These are phyloP conservation scores for Agonopterix subpropinquella DNA, from an alignment of 2,888 invertebrate species.

Conservation along the genomic window DNA sequence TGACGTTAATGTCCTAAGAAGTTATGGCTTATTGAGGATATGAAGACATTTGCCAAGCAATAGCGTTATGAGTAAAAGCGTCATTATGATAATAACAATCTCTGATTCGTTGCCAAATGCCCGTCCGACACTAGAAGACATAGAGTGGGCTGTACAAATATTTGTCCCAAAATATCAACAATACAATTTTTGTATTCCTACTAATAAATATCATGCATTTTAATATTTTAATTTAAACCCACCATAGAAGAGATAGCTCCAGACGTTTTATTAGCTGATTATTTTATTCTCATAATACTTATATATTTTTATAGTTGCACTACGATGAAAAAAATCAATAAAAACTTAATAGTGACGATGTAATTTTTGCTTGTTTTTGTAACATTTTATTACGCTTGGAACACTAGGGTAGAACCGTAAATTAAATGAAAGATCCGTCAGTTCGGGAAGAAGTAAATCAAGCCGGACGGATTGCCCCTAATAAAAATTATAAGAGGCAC, in stretches of 20 bases:
- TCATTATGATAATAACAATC: conserved; percentile 66
- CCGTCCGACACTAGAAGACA: conserved; percentile 29
- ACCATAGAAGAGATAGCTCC: no score
- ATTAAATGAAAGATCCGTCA: conserved; percentile 74
- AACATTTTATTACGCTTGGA: conserved; percentile 63
- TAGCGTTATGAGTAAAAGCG: conserved; percentile 61
- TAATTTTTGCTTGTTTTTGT: conserved; percentile 71
- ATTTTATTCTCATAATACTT: no score
- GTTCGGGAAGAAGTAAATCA: conserved; percentile 75
- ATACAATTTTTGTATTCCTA: conserved; percentile 32
- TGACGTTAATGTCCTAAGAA: conserved; percentile 51
- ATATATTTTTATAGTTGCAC: no score
- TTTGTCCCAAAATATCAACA: conserved; percentile 45
- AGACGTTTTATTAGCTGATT: no score
- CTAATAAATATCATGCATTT: no score
- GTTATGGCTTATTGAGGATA: conserved; percentile 52
- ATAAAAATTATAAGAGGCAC: conserved; percentile 76
- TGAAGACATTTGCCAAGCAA: conserved; percentile 54
- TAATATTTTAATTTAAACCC: no score
- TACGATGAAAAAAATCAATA: conserved; percentile 4
- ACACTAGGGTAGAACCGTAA: conserved; percentile 68
- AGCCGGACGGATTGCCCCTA: conserved; percentile 73
- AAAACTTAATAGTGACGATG: conserved; percentile 29
- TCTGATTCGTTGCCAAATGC: conserved; percentile 58
- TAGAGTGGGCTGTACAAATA: conserved; percentile 44